Base-by-base conservation (phyloP, 2,113 vertebrate species). In the Grallaria varia region DNA sequence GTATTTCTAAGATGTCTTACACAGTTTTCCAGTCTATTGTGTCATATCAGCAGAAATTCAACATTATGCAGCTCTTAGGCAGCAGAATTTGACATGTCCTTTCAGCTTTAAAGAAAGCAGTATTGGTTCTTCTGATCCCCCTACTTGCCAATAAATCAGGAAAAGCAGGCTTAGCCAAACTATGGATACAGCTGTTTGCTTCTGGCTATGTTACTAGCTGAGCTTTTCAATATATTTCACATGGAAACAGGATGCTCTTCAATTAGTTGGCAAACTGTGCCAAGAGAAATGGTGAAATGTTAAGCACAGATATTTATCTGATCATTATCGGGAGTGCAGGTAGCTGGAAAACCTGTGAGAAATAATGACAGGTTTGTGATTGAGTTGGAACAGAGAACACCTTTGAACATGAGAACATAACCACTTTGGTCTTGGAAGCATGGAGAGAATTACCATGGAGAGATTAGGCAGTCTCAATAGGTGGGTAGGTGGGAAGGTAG, bases 41-140 rank as follows among this genome's bases (percentile, higher is more conserved):
- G 76, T 89, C 69, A 19, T 37, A 92, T 95, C 86, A 92, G 90
- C 93, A 94, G 80, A 97, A 94, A 92, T 76, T 49, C 66, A 58
- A 47, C 59, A 75, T 91, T 79, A 81, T 79, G 80, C 69, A 87
- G 80, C 85, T 94, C 83, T 94, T 90, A 90, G 93, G 76, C 47
- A 84, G 58, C 66, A 84, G 66, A 92, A 58, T 81, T 76, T 72
- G 80, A 76, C 73, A 31, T 14, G 86, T 93, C 27, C 2, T 6
- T 69, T 93, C 49, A 92, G 49, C 62, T 96, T 95, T 89, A 82
- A 87, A 87, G 80, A 64, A 92, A 84, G 71, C 33, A 84, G 22
- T 56, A 18, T 47, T 64, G 56, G 73, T 87, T 84, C 64, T 78
- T 95, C 60, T 93, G 62, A 82, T 90, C 90, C 80, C 59, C 64